Percentiles rank a stretch among this genome's conserved stretches.
Conservation (phyloP, 2,113 vertebrate species). For the Ursus arctos region DNA sequence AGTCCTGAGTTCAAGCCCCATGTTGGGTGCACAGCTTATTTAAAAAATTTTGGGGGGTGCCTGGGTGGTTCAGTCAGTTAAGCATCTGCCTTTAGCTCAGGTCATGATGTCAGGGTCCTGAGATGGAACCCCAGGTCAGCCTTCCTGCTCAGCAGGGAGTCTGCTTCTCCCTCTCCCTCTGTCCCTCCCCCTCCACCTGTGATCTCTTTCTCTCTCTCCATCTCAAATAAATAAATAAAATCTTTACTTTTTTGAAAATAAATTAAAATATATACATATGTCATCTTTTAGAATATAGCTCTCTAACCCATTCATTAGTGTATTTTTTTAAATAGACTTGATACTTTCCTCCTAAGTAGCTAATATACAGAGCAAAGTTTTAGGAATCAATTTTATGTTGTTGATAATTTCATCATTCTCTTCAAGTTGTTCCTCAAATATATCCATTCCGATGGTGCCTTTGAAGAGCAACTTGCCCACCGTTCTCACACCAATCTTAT, state of each 20-base stretch:
- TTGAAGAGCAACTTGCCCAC: not conserved
- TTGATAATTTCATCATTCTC: not conserved
- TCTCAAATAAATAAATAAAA: no score
- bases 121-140: no score
- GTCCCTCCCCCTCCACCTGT: no score
- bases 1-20: not conserved
- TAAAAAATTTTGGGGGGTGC: not conserved
- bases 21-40: not conserved
- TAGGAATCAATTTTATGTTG: not conserved
- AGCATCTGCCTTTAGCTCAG: no score
- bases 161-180: no score
- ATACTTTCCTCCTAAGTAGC: not conserved
- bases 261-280: not conserved
- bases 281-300: not conserved
- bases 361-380: not conserved
- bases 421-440: not conserved
- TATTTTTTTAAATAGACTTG: not conserved
- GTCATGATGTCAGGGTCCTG: no score
- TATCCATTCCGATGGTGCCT: not conserved
- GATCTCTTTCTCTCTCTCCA: no score
- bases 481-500: not conserved
- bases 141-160: no score
- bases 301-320: not conserved
- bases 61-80: no score
- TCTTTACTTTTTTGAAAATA: not conserved